Conservation (phyloP, 2,113 vertebrate species). For the Charadrius vociferus region DNA sequence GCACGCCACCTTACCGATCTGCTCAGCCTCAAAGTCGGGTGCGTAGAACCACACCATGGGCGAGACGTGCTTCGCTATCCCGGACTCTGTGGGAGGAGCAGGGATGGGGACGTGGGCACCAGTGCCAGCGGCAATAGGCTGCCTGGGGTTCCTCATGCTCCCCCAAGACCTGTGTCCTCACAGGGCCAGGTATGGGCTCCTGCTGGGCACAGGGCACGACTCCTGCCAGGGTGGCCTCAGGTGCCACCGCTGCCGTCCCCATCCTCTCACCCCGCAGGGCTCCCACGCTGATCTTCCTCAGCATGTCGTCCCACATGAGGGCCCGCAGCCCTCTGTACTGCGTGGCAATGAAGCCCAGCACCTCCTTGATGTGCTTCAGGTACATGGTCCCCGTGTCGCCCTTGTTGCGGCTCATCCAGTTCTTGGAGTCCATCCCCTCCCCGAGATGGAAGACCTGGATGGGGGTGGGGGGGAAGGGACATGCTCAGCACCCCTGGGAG, state of each 20-base stretch:
- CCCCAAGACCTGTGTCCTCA: fast-evolving
- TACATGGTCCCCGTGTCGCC: conserved; percentile 72
- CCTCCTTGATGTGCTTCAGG: conserved; percentile 74
- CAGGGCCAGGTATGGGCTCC: not conserved
- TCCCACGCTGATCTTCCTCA: conserved; percentile 57
- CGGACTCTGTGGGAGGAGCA: conserved; percentile 16
- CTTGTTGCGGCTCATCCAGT: conserved; percentile 69
- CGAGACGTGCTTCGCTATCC: not conserved
- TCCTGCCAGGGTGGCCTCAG: not conserved
- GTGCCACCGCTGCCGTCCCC: fast-evolving
- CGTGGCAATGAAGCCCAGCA: conserved; percentile 60
- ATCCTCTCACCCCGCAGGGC: conserved; percentile 65
- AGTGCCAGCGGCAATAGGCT: not conserved
- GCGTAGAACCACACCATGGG: conserved; percentile 70
- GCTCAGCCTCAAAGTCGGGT: not conserved
- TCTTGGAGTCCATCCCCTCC: conserved; percentile 76
- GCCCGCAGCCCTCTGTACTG: conserved; percentile 47
- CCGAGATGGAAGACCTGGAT: conserved; percentile 79
- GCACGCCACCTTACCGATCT: conserved; percentile 2
- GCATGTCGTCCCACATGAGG: conserved; percentile 82
- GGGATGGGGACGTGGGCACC: fast-evolving
- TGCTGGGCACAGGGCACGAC: fast-evolving
- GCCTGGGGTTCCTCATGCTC: not conserved
- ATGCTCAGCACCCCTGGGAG: not conserved
- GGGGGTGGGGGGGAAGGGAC: not conserved